These are phyloP conservation scores for Phoenicopterus ruber DNA, from an alignment of 2,113 vertebrate species.

Conservation along the genomic window DNA sequence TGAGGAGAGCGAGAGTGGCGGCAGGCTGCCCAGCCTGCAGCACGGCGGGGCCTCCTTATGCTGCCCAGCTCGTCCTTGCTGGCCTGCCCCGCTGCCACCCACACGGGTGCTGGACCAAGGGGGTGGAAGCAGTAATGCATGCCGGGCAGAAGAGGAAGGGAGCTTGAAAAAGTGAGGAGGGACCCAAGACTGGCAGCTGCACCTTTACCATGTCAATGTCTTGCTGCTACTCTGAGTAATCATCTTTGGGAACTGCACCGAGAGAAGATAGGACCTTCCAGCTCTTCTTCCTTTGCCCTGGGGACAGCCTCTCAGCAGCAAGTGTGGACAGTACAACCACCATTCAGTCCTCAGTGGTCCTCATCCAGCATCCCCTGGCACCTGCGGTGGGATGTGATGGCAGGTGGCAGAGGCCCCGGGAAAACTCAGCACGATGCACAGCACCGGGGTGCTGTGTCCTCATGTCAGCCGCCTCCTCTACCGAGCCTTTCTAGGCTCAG, in stretches of 20 bases:
- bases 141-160: not conserved
- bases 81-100: not conserved
- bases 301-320: not conserved
- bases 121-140: not conserved
- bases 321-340: not conserved
- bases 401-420: not conserved
- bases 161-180: not conserved
- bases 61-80: not conserved
- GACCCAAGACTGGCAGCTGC: not conserved
- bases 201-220: not conserved
- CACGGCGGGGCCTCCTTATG: rapidly evolving
- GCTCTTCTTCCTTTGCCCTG: not conserved
- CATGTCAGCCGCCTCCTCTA: not conserved
- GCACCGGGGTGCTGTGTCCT: not conserved
- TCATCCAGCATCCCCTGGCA: not conserved
- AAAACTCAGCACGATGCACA: not conserved
- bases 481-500: not conserved
- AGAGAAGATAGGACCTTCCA: not conserved
- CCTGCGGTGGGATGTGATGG: not conserved
- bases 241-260: not conserved
- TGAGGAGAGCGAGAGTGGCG: rapidly evolving
- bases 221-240: not conserved
- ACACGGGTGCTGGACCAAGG: not conserved
- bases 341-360: not conserved
- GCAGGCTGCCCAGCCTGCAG: not conserved